Conservation (phyloP, 37 sponge, comb jelly and placozoan genomes). For the Theonella swinhoei region DNA sequence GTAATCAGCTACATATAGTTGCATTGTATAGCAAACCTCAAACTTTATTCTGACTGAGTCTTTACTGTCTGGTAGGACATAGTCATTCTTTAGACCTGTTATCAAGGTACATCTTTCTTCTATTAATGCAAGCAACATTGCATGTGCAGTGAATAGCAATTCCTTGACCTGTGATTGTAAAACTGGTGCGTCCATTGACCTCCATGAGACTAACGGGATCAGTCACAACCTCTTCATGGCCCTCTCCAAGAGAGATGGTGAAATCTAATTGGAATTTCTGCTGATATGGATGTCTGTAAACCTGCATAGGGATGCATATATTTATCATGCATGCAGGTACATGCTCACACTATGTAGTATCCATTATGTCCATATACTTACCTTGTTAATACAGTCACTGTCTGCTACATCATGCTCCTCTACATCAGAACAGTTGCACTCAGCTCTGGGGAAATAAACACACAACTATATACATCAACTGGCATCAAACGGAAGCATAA, state of each 20-base stretch:
- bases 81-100: neutral
- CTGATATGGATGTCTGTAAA: constrained; percentile 37
- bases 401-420: neutral
- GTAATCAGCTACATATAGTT: too few relatives aligned
- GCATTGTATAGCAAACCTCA: too few relatives aligned
- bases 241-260: neutral
- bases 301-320: constrained; percentile 39
- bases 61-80: neutral
- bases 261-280: constrained; percentile 27
- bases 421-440: neutral
- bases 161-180: neutral
- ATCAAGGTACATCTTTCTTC: too few relatives aligned
- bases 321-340: too few relatives aligned
- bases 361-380: too few relatives aligned
- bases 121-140: too few relatives aligned
- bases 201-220: neutral
- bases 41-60: neutral
- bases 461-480: too few relatives aligned
- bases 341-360: too few relatives aligned
- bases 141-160: too few relatives aligned
- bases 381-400: neutral
- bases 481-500: too few relatives aligned
- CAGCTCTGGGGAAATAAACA: neutral
- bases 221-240: neutral
- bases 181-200: neutral